Percentiles rank a stretch among this genome's conserved stretches.
Conservation (phyloP, 2,888 invertebrate species). For the Euplagia quadripunctaria region DNA sequence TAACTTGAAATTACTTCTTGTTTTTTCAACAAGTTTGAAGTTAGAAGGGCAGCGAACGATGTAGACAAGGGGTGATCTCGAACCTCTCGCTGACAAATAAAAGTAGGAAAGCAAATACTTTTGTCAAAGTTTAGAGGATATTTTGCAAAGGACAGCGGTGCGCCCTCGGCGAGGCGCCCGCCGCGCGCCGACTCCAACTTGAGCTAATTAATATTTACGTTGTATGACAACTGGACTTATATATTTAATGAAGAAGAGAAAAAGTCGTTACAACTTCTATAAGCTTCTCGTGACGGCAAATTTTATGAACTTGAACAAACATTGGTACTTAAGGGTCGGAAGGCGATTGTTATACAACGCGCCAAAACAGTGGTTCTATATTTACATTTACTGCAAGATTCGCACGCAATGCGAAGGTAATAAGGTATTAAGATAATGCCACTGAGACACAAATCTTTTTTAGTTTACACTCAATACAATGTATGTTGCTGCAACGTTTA, state of each 20-base stretch:
- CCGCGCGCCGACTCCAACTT: slow-evolving; percentile 10
- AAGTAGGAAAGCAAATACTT: slow-evolving; percentile 27
- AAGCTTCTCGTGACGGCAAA: not conserved
- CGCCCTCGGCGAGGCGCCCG: not conserved
- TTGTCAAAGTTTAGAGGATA: slow-evolving; percentile 36
- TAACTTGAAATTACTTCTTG: slow-evolving; percentile 27
- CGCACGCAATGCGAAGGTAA: too few relatives aligned
- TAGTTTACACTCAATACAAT: too few relatives aligned
- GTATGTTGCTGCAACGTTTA: too few relatives aligned
- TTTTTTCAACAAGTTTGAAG: slow-evolving; percentile 33
- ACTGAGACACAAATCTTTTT: too few relatives aligned
- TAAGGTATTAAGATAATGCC: too few relatives aligned
- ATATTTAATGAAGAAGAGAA: slow-evolving; percentile 34
- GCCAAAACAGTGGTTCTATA: not conserved
- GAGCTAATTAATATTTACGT: slow-evolving; percentile 47
- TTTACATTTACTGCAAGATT: not conserved
- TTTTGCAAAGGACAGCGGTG: slow-evolving; percentile 18
- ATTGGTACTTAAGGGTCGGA: not conserved
- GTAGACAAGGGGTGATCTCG: slow-evolving; percentile 5
- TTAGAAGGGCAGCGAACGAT: slow-evolving; percentile 19
- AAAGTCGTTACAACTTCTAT: slow-evolving; percentile 20
- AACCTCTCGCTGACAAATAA: slow-evolving; percentile 28
- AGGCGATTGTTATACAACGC: not conserved
- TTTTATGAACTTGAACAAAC: not conserved
- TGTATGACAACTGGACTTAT: slow-evolving; percentile 31